Conservation (phyloP, 2,888 invertebrate species). For the Ochropleura leucogaster region DNA sequence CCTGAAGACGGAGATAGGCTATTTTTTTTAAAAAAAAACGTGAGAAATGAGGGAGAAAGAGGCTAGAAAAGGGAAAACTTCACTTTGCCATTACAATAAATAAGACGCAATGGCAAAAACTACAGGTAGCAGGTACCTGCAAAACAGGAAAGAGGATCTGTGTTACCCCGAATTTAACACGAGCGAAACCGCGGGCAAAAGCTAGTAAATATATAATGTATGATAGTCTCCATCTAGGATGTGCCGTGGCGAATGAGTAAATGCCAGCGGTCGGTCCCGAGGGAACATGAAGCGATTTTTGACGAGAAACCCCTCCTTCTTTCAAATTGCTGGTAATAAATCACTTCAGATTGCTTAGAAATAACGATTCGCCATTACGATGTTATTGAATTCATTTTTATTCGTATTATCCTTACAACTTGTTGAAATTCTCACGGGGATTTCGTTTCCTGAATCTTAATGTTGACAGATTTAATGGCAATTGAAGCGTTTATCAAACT, state of each 20-base stretch:
- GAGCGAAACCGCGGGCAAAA: no score
- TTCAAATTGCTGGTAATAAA: slow-evolving; percentile 76
- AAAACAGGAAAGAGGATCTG: no score
- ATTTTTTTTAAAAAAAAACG: no score
- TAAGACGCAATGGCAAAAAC: no score
- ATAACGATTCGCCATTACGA: slow-evolving; percentile 58
- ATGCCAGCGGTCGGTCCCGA: slow-evolving; percentile 67
- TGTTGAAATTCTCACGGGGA: slow-evolving; percentile 44
- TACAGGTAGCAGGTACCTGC: no score
- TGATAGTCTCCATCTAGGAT: slow-evolving; percentile 59
- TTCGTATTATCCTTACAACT: slow-evolving; percentile 25
- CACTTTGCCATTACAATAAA: no score
- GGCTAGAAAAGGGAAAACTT: no score
- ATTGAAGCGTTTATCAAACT: background rate
- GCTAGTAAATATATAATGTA: slow-evolving; percentile 36
- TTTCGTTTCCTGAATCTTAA: slow-evolving; percentile 9
- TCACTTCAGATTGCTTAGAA: slow-evolving; percentile 71
- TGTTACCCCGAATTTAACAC: no score
- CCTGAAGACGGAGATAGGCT: no score
- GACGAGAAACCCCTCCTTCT: slow-evolving; percentile 74
- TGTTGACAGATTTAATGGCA: slow-evolving; percentile 4
- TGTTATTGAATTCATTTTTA: slow-evolving; percentile 63
- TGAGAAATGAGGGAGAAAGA: no score
- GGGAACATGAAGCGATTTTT: slow-evolving; percentile 73
- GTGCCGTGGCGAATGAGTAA: slow-evolving; percentile 79